phyloP scores from a whole-genome alignment of 2,113 vertebrate genomes.

The Benitochromis conjunctus region DNA sequence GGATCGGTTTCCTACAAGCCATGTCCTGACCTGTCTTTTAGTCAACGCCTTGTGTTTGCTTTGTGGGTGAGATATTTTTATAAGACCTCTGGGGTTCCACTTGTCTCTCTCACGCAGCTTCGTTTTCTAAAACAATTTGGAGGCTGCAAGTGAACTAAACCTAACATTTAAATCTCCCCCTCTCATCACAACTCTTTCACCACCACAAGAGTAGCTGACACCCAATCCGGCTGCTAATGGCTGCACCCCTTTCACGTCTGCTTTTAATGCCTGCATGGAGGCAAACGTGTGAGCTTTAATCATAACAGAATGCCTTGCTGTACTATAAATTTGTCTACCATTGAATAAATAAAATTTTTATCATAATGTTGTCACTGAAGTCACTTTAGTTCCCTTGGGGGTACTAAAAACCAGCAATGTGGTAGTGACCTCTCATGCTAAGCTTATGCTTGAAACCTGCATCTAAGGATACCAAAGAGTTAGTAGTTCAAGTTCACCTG shows the following conservation, averaged over 20 bases:
- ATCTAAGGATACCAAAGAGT: not conserved
- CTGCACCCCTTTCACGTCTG: not conserved
- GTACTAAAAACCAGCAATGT: not conserved
- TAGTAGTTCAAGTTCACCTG: not conserved
- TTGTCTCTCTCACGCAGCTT: not conserved
- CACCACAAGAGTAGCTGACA: constrained; percentile 30
- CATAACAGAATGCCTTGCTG: not conserved
- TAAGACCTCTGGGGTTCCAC: not conserved
- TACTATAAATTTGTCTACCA: not conserved
- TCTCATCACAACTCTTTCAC: constrained; percentile 32
- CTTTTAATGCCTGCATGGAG: not conserved
- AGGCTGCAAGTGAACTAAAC: constrained; percentile 7
- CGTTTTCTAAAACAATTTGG: constrained; percentile 20
- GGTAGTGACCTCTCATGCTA: not conserved
- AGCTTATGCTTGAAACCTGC: not conserved
- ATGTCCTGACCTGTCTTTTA: not conserved
- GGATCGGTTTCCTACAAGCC: not conserved
- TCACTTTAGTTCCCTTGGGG: not conserved
- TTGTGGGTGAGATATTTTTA: constrained; percentile 12
- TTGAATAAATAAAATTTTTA: not conserved
- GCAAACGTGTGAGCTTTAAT: not conserved
- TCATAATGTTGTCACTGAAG: not conserved
- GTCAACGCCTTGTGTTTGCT: not conserved
- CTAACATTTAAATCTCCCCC: constrained; percentile 5
- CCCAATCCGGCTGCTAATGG: constrained; percentile 4